phyloP scores from a whole-genome alignment of 1,140 invertebrate genomes.

The Drosophila parabipectinata region DNA sequence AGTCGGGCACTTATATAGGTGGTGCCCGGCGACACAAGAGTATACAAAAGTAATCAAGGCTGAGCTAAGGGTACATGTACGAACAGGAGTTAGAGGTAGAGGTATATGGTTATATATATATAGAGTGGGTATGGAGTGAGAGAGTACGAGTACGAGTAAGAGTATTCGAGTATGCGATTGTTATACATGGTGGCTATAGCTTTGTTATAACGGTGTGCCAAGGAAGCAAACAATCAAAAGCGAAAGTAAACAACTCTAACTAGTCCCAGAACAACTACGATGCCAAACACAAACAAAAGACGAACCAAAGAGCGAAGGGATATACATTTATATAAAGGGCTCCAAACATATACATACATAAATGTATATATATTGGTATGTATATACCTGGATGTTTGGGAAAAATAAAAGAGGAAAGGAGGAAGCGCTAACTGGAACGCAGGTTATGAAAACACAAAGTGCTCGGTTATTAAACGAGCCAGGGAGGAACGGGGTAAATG shows the following conservation, averaged over 20 bases:
- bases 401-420: conserved; percentile 10
- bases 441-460: conserved; percentile 76
- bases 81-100: neutral
- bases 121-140: conserved; percentile 30
- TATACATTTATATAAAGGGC: conserved; percentile 9
- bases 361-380: conserved; percentile 5
- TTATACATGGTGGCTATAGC: conserved; percentile 37
- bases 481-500: neutral
- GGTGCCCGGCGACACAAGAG: conserved; percentile 63
- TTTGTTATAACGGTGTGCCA: conserved; percentile 42
- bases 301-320: conserved; percentile 36
- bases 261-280: conserved; percentile 49
- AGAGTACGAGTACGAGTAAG: conserved; percentile 16
- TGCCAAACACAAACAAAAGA: conserved; percentile 44
- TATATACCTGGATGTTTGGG: conserved; percentile 14
- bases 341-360: conserved; percentile 12
- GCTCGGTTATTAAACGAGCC: conserved; percentile 69
- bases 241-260: conserved; percentile 50
- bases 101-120: conserved; percentile 23
- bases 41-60: conserved; percentile 70
- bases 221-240: conserved; percentile 57
- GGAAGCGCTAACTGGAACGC: conserved; percentile 59
- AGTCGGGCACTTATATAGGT: conserved; percentile 35
- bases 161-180: conserved; percentile 39
- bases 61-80: conserved; percentile 38